These are phyloP conservation scores for Falco concolor DNA, from an alignment of 2,797 vertebrate species.

Conservation along the genomic window DNA sequence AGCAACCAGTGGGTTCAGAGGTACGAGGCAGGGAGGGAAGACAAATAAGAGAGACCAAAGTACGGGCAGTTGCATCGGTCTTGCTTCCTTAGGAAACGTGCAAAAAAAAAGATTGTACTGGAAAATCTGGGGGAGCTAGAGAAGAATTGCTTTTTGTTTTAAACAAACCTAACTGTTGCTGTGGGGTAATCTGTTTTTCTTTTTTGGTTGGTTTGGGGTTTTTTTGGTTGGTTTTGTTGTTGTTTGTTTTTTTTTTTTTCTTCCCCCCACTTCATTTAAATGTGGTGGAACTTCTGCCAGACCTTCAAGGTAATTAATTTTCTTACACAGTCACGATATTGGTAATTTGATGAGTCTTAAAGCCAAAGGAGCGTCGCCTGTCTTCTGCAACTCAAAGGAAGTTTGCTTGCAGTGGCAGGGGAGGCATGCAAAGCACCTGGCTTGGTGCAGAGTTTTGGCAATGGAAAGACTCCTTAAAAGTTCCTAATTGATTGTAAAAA, in stretches of 20 bases:
- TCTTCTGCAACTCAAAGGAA: background rate
- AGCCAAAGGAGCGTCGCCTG: background rate
- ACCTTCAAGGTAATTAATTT: background rate
- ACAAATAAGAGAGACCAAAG: background rate
- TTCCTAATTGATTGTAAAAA: constrained; percentile 14
- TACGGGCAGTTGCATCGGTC: background rate
- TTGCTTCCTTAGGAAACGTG: accelerated
- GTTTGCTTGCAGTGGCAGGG: background rate
- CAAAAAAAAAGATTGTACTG: background rate
- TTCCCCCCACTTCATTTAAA: background rate
- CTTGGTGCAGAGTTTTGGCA: background rate
- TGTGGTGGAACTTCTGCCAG: background rate
- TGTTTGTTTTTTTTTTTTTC: accelerated
- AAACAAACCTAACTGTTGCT: background rate
- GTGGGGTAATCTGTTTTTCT: background rate
- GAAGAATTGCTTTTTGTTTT: background rate
- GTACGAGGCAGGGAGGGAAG: background rate
- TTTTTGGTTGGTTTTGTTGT: background rate
- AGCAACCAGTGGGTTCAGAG: background rate
- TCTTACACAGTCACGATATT: background rate
- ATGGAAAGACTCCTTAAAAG: background rate
- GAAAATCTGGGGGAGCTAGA: background rate
- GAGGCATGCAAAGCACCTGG: background rate
- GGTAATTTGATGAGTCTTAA: background rate
- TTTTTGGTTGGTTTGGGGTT: background rate